Evolutionary conservation across 2,797 vertebrate genomes (phyloP).

Genomic region (Gastrophryne carolinensis): DNA sequence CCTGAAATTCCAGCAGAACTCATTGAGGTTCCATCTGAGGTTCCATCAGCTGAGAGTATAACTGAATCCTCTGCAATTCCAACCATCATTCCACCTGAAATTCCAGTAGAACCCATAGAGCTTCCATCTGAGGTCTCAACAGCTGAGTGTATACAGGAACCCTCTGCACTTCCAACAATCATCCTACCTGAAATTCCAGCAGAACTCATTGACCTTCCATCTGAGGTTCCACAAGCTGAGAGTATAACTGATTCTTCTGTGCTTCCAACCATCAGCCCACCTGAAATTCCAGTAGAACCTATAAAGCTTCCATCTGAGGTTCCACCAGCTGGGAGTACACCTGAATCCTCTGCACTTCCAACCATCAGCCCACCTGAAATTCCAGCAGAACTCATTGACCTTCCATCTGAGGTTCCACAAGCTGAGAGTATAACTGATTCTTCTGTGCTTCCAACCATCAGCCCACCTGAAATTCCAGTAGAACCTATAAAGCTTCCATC

Average conservation of each 20-base stretch:
- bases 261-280: background rate
- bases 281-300: slow-evolving; percentile 24
- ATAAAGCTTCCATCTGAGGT: slow-evolving; percentile 1
- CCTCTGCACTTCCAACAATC: background rate
- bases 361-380: background rate
- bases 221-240: slow-evolving; percentile 30
- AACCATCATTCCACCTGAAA: no score
- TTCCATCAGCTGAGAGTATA: no score
- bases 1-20: no score
- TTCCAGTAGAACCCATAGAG: slow-evolving; percentile 45
- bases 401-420: slow-evolving; percentile 5
- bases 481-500: slow-evolving; percentile 31
- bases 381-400: slow-evolving; percentile 35
- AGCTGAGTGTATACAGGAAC: slow-evolving; percentile 17
- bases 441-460: background rate
- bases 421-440: slow-evolving; percentile 20
- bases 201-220: slow-evolving; percentile 20
- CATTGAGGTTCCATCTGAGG: no score
- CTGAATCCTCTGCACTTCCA: background rate
- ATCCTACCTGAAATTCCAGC: background rate
- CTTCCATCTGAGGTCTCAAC: slow-evolving; percentile 10
- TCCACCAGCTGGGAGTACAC: background rate
- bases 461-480: slow-evolving; percentile 18
- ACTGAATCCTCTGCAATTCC: no score
- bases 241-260: background rate